phyloP scores from a whole-genome alignment of 2,888 invertebrate genomes.

The Andrena chrysosceles region DNA sequence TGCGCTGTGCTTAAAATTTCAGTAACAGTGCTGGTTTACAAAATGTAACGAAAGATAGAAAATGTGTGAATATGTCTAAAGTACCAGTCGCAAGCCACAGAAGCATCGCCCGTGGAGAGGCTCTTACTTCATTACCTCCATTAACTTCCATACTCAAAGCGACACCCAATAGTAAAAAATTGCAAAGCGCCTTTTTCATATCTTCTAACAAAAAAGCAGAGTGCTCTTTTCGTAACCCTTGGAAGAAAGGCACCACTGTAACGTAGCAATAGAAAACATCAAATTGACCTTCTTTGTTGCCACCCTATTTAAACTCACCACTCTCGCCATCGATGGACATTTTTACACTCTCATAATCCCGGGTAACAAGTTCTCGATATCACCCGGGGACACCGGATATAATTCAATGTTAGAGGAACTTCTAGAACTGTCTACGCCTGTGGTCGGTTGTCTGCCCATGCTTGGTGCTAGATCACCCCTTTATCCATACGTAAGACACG shows the following conservation, averaged over 20 bases:
- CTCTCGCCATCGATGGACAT: conserved; percentile 64
- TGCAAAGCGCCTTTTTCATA: too few species aligned
- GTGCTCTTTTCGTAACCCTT: too few species aligned
- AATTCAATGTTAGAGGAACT: conserved; percentile 81
- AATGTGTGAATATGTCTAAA: too few species aligned
- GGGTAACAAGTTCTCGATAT: conserved; percentile 79
- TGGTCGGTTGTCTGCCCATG: neutral
- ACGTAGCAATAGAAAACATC: conserved; percentile 18
- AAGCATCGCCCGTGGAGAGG: too few species aligned
- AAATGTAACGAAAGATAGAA: too few species aligned
- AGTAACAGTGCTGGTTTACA: too few species aligned
- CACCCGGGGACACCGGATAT: conserved; percentile 71
- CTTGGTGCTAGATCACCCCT: conserved; percentile 16
- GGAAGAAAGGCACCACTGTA: neutral
- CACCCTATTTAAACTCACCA: conserved; percentile 14
- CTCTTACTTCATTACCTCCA: too few species aligned
- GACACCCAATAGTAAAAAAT: too few species aligned
- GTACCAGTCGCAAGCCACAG: too few species aligned
- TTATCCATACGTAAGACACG: conserved; percentile 75
- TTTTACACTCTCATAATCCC: conserved; percentile 76
- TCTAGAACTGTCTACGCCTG: conserved; percentile 70
- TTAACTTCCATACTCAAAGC: too few species aligned
- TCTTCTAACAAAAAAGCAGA: too few species aligned
- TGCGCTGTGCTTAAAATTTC: too few species aligned
- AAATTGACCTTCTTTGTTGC: conserved; percentile 27